Conservation (phyloP, 2,888 invertebrate species). For the Diarsia brunnea region DNA sequence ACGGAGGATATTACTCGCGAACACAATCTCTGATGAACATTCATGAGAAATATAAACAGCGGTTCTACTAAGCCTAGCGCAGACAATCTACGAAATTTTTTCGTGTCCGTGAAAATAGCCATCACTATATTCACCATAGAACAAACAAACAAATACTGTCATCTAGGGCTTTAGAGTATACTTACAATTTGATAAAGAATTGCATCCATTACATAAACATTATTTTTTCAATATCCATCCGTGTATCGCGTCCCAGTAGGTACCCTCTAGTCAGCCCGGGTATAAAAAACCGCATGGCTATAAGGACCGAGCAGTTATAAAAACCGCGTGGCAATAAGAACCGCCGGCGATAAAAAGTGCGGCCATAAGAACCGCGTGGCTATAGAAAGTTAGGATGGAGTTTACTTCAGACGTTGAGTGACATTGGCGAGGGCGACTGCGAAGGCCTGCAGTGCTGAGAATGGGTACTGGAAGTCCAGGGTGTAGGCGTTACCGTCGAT, state of each 20-base stretch:
- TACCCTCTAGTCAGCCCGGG: constrained; percentile 43
- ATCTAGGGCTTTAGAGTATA: neutral
- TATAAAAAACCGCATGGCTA: constrained; percentile 61
- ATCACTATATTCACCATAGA: neutral
- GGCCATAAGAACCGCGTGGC: constrained; percentile 69
- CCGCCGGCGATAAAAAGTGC: constrained; percentile 70
- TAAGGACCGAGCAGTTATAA: constrained; percentile 69
- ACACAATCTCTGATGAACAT: constrained; percentile 3
- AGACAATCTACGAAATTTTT: neutral
- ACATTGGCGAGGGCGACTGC: constrained; percentile 99
- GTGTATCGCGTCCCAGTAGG: constrained; percentile 20
- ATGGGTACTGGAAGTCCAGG: constrained; percentile 99
- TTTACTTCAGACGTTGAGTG: constrained; percentile 97
- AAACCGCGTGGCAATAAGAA: constrained; percentile 63
- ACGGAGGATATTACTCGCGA: constrained; percentile 28
- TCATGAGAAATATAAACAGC: constrained; percentile 1
- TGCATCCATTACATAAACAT: neutral
- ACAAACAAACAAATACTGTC: neutral
- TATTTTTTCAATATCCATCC: constrained; percentile 1
- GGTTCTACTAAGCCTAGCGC: neutral
- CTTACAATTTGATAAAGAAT: constrained; percentile 7
- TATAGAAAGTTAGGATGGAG: constrained; percentile 64
- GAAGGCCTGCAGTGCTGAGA: constrained; percentile 99
- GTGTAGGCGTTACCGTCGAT: constrained; percentile 99
- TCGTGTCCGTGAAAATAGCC: neutral